phyloP scores from a whole-genome alignment of 2,113 vertebrate genomes.

The Speoplatyrhinus poulsoni region DNA sequence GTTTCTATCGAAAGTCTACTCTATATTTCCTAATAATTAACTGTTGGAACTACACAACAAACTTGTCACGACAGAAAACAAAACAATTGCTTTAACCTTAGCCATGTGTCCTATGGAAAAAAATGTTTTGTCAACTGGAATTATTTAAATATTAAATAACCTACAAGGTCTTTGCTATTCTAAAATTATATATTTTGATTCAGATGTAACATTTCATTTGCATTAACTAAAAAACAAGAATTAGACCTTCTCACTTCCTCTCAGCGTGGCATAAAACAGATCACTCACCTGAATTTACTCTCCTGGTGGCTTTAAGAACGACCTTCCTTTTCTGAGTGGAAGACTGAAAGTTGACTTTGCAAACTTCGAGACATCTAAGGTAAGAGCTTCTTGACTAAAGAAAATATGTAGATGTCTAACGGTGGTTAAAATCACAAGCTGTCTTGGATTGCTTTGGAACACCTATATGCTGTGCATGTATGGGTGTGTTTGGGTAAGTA shows the following conservation, averaged over 20 bases:
- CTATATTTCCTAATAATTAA: not conserved
- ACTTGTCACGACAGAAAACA: not conserved
- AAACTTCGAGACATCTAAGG: conserved; percentile 16
- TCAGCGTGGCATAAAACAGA: conserved; percentile 19
- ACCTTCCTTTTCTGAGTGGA: not conserved
- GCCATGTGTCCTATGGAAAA: not conserved
- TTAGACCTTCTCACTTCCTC: conserved; percentile 51
- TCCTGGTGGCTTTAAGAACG: not conserved
- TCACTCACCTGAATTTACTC: not conserved
- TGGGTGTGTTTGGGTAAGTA: not conserved
- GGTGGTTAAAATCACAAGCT: not conserved
- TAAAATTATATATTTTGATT: not conserved
- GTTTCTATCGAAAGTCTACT: conserved; percentile 13
- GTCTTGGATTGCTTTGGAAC: not conserved
- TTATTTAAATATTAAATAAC: not conserved
- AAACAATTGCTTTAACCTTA: not conserved
- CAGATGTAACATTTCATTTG: conserved; percentile 20
- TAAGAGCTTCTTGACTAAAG: conserved; percentile 26
- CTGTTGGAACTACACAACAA: not conserved
- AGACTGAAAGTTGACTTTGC: conserved; percentile 5
- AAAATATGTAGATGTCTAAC: not conserved
- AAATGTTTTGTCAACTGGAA: not conserved
- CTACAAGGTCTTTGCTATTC: not conserved
- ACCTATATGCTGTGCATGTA: not conserved
- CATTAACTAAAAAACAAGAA: conserved; percentile 14